Conservation (phyloP, 2,797 vertebrate species). For the Poeciliopsis gracilis region DNA sequence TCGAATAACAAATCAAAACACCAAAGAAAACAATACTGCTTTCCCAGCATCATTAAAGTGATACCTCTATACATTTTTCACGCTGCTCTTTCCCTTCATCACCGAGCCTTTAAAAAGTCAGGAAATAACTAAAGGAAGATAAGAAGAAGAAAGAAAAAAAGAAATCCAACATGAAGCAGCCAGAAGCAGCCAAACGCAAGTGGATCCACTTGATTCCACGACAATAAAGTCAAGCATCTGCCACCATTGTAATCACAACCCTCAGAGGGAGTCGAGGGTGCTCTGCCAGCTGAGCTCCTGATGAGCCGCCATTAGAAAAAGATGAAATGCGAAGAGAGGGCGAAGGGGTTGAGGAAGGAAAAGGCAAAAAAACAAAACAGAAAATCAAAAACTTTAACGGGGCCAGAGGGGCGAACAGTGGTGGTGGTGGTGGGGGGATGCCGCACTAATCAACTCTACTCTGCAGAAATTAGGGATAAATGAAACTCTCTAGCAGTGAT, state of each 20-base stretch:
- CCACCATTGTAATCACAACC: constrained; percentile 55
- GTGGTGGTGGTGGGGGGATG: constrained; percentile 41
- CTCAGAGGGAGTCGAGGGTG: constrained; percentile 64
- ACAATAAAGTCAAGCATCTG: constrained; percentile 58
- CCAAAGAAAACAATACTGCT: constrained; percentile 5
- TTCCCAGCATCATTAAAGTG: constrained; percentile 16
- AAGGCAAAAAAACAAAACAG: constrained; percentile 13
- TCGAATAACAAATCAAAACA: constrained; percentile 14
- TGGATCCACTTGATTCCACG: constrained; percentile 62
- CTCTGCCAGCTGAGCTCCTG: constrained; percentile 63
- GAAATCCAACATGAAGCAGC: constrained; percentile 9
- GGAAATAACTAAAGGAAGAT: constrained; percentile 8
- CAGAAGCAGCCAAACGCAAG: constrained; percentile 37
- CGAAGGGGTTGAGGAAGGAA: constrained; percentile 12
- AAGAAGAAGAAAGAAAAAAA: no score
- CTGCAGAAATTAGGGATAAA: constrained; percentile 75
- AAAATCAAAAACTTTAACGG: constrained; percentile 69
- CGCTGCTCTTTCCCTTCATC: constrained; percentile 2
- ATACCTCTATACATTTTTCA: constrained; percentile 3
- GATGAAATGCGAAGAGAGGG: constrained; percentile 40
- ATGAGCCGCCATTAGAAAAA: constrained; percentile 68
- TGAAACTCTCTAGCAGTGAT: constrained; percentile 75
- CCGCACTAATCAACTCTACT: constrained; percentile 76
- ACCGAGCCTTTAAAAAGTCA: constrained; percentile 18
- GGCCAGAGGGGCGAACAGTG: constrained; percentile 59